Conservation (phyloP, 92 coral and sea anemone species). For the Epizoanthus illoricatus region DNA sequence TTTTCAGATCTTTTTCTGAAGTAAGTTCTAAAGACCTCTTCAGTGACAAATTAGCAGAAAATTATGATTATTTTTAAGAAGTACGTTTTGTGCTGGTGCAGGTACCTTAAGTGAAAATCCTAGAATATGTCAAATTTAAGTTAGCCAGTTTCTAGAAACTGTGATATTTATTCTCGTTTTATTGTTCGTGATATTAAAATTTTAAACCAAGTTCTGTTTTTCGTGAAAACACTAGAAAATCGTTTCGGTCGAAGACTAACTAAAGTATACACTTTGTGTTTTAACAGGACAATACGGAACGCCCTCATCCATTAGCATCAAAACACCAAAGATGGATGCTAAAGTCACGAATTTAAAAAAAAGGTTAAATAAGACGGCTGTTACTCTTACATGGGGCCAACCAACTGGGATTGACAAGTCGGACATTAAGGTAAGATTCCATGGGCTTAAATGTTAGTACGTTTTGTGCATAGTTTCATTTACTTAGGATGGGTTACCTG, state of each 20-base stretch:
- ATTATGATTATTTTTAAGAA: too few relatives aligned
- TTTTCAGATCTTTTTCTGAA: too few relatives aligned
- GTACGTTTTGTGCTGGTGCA: too few relatives aligned
- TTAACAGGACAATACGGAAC: conserved; percentile 6
- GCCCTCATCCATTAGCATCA: background rate
- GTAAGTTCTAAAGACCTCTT: too few relatives aligned
- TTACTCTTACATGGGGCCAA: conserved; percentile 9
- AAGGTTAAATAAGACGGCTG: background rate
- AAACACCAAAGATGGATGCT: conserved; percentile 15
- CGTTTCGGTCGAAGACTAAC: background rate
- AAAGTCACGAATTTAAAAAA: background rate
- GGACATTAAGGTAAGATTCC: conserved; percentile 11
- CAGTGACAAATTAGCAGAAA: too few relatives aligned
- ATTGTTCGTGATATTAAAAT: too few relatives aligned
- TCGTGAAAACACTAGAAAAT: too few relatives aligned
- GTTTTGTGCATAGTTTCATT: conserved; percentile 1
- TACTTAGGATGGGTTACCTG: conserved; percentile 27
- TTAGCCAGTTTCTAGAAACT: too few relatives aligned
- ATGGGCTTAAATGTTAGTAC: background rate
- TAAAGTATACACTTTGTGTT: background rate
- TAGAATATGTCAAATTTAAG: too few relatives aligned
- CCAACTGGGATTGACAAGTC: background rate
- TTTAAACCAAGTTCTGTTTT: too few relatives aligned
- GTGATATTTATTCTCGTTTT: too few relatives aligned
- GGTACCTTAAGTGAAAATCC: too few relatives aligned